These are phyloP conservation scores for Eupsilia transversa DNA, from an alignment of 2,888 invertebrate genomes.

Conservation along the genomic window DNA sequence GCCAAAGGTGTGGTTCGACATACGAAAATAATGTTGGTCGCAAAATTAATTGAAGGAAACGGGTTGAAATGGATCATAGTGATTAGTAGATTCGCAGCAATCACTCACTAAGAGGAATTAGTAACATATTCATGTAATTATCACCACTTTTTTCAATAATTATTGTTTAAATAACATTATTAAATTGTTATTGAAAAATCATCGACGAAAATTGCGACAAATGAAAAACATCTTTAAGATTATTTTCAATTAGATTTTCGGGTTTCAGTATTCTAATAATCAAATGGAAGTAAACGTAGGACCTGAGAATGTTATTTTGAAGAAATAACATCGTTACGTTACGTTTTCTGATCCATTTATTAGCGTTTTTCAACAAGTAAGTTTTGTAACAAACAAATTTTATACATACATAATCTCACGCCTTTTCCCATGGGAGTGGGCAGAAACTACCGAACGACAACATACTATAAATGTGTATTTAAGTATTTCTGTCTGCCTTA, in stretches of 20 bases:
- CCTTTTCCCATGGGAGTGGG: too few relatives aligned
- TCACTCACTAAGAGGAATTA: background rate
- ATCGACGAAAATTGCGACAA: background rate
- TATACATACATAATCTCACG: too few relatives aligned
- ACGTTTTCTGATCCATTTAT: background rate
- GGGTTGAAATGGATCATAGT: constrained; percentile 22
- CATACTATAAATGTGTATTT: too few relatives aligned
- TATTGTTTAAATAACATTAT: too few relatives aligned
- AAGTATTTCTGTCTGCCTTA: too few relatives aligned
- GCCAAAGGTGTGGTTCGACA: constrained; percentile 47
- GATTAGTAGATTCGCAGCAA: constrained; percentile 13
- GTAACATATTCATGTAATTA: background rate
- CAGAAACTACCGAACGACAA: too few relatives aligned
- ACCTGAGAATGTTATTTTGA: too few relatives aligned
- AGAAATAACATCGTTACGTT: background rate
- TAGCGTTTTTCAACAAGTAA: background rate
- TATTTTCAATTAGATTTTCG: background rate
- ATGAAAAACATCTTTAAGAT: background rate
- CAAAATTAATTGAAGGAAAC: constrained; percentile 41
- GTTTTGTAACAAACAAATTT: background rate
- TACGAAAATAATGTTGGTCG: constrained; percentile 36
- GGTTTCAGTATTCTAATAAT: background rate
- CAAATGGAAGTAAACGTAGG: background rate
- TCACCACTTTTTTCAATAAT: background rate
- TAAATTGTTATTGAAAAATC: too few relatives aligned